Evolutionary conservation across 2,888 invertebrate species (phyloP).

Genomic region (Norana najaformis): DNA sequence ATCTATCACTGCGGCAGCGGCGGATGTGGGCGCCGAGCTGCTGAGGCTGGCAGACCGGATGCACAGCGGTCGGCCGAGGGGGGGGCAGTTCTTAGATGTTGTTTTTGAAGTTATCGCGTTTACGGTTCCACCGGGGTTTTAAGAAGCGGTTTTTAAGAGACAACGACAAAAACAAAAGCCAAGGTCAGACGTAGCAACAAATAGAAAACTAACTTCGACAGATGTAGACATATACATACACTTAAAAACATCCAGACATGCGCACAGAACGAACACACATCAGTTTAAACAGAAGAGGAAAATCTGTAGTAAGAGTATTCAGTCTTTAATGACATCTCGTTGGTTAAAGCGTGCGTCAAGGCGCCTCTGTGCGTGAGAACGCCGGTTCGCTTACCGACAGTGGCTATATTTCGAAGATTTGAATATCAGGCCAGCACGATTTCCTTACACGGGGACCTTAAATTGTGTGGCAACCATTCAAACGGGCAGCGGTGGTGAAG

Average conservation of each 20-base stretch:
- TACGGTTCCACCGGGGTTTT: background rate
- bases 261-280: too few relatives aligned
- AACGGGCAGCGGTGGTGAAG: too few relatives aligned
- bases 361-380: too few relatives aligned
- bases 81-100: background rate
- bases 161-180: background rate
- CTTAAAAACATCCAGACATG: too few relatives aligned
- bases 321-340: background rate
- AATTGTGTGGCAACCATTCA: too few relatives aligned
- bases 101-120: background rate
- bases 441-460: too few relatives aligned
- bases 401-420: too few relatives aligned
- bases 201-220: background rate
- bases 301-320: background rate
- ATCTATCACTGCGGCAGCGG: background rate
- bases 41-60: background rate
- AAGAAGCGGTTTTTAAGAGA: background rate
- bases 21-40: background rate
- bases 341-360: too few relatives aligned
- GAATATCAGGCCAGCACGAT: too few relatives aligned
- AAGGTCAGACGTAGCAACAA: background rate
- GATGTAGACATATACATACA: too few relatives aligned
- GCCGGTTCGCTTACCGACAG: too few relatives aligned
- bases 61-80: background rate
- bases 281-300: too few relatives aligned